phyloP scores from a whole-genome alignment of 2,888 invertebrate genomes.

The Ametastegia equiseti region DNA sequence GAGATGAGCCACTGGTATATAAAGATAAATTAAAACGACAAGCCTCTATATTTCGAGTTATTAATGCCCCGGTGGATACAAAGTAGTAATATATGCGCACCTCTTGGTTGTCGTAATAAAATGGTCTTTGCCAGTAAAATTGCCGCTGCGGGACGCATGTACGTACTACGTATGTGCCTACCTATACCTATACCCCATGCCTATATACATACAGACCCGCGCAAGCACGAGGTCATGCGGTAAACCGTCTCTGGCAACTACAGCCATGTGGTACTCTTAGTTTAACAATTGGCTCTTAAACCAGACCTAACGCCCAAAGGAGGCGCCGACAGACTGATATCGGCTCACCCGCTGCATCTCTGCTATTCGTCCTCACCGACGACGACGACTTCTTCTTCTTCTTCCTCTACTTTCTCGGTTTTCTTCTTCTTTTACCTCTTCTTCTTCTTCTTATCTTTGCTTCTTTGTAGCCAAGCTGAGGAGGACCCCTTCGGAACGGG shows the following conservation, averaged over 20 bases:
- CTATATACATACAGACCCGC: no score
- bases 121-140: conserved; percentile 32
- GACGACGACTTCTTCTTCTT: neutral
- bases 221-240: neutral
- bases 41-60: conserved; percentile 30
- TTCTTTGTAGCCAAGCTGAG: conserved; percentile 19
- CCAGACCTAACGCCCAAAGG: conserved; percentile 61
- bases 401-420: neutral
- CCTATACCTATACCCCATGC: no score
- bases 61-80: conserved; percentile 36
- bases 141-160: neutral
- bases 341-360: conserved; percentile 51
- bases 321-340: conserved; percentile 71
- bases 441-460: neutral
- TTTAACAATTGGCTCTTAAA: conserved; percentile 68
- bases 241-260: conserved; percentile 40
- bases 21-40: conserved; percentile 44
- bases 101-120: conserved; percentile 29
- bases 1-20: neutral
- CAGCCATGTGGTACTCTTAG: conserved; percentile 69
- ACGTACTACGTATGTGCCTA: no score
- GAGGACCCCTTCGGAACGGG: conserved; percentile 19
- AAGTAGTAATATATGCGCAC: conserved; percentile 37
- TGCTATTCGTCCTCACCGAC: conserved; percentile 38
- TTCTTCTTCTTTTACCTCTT: neutral